Conservation (phyloP, 2,888 invertebrate species). For the Rhaphigaster nebulosa region DNA sequence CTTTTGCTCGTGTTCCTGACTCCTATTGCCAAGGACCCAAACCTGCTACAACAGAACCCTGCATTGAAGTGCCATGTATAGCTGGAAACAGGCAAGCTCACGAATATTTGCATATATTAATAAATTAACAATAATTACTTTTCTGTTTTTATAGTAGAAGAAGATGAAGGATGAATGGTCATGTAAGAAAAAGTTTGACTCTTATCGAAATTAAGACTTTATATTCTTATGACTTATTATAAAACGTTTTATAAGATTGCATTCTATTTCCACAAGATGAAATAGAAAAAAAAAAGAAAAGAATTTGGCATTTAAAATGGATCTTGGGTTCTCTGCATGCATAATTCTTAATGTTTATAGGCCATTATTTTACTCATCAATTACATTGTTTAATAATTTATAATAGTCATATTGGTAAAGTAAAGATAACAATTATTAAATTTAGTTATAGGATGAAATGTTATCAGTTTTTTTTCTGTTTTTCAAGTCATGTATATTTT, state of each 20-base stretch:
- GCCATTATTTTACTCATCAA: not conserved
- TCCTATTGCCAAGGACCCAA: conserved; percentile 88
- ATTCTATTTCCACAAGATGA: not conserved
- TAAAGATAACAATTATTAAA: too few relatives aligned
- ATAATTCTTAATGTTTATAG: not conserved
- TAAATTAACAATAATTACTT: not conserved
- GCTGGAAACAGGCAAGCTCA: conserved; percentile 68
- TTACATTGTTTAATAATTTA: not conserved
- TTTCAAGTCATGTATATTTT: too few relatives aligned
- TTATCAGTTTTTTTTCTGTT: too few relatives aligned
- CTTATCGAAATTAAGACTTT: not conserved
- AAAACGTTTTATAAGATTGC: not conserved
- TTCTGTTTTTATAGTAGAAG: conserved; percentile 46
- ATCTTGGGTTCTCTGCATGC: not conserved
- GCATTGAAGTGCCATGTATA: conserved; percentile 82
- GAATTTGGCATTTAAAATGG: not conserved
- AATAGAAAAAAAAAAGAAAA: not conserved
- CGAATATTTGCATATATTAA: not conserved
- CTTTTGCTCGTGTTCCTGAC: conserved; percentile 89
- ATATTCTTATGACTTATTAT: not conserved
- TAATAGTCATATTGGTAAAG: too few relatives aligned
- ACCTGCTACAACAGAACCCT: conserved; percentile 85
- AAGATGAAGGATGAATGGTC: not conserved
- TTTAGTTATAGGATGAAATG: too few relatives aligned
- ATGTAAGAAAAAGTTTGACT: not conserved